Evolutionary conservation across 2,113 vertebrate species (phyloP).

Genomic region (Gallinago media): DNA sequence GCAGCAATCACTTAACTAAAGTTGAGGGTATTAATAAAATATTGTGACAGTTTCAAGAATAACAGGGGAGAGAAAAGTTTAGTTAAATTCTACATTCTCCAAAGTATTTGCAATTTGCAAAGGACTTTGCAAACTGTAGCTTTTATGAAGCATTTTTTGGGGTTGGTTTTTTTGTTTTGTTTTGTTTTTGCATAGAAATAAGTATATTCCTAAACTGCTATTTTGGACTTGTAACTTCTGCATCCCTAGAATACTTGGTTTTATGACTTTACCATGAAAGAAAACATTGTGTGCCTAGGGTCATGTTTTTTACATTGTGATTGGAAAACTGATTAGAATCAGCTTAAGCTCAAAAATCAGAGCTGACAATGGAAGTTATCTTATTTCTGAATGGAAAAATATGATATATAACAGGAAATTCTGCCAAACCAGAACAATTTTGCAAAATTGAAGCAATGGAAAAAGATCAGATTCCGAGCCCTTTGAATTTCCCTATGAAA

Average conservation of each 20-base stretch:
- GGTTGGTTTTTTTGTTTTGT: too few species aligned
- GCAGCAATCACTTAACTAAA: neutral
- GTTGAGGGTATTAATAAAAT: neutral
- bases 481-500: slow-evolving; percentile 44
- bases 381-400: neutral
- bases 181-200: neutral
- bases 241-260: neutral
- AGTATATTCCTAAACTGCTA: neutral
- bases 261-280: neutral
- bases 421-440: neutral
- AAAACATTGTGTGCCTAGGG: neutral
- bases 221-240: neutral
- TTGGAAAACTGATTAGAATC: neutral
- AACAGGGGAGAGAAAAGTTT: neutral
- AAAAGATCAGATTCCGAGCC: neutral
- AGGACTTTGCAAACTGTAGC: neutral
- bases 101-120: neutral
- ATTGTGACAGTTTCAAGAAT: neutral
- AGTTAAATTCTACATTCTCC: neutral
- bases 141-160: neutral
- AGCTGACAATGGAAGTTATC: neutral
- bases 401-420: neutral
- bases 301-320: rapidly evolving
- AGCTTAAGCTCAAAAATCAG: neutral
- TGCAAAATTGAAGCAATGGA: slow-evolving; percentile 1